Conservation (phyloP, 1,140 invertebrate species). For the Saccostrea echinata region DNA sequence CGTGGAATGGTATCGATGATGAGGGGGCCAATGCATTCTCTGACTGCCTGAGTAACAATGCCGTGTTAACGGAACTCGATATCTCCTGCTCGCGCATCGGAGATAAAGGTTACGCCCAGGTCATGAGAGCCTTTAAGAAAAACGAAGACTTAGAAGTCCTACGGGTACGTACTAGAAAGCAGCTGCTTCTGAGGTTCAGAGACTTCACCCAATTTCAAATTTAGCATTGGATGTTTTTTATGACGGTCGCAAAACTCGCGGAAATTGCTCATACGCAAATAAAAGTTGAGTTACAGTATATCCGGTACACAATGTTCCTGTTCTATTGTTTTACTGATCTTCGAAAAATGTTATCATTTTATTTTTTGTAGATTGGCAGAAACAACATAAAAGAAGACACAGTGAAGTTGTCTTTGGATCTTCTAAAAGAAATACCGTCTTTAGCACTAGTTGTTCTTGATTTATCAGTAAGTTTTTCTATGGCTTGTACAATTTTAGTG, state of each 20-base stretch:
- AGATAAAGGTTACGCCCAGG: slow-evolving; percentile 65
- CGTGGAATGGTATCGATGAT: slow-evolving; percentile 77
- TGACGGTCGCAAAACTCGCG: too few species aligned
- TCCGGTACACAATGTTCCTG: too few species aligned
- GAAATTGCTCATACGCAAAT: too few species aligned
- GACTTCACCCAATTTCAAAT: too few species aligned
- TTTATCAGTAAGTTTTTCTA: slow-evolving; percentile 63
- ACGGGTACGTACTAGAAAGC: slow-evolving; percentile 58
- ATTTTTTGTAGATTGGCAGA: slow-evolving; percentile 68
- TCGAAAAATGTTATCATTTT: too few species aligned
- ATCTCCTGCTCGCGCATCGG: slow-evolving; percentile 73
- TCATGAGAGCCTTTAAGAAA: slow-evolving; percentile 68
- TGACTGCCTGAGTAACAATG: slow-evolving; percentile 67
- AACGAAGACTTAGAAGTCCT: slow-evolving; percentile 72
- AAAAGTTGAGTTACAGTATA: too few species aligned
- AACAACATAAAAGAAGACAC: slow-evolving; percentile 70
- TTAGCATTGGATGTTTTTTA: too few species aligned
- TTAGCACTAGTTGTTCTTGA: slow-evolving; percentile 66
- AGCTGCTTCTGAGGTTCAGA: neutral
- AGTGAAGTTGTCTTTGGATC: slow-evolving; percentile 62
- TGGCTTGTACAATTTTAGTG: neutral
- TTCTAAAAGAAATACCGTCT: slow-evolving; percentile 56
- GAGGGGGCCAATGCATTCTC: slow-evolving; percentile 69
- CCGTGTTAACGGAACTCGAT: slow-evolving; percentile 70
- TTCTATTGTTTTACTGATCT: too few species aligned